Evolutionary conservation across 2,113 vertebrate species (phyloP), one percentile per base, ranked within the genome.

Genomic region (Oreotrochilus melanogaster): DNA sequence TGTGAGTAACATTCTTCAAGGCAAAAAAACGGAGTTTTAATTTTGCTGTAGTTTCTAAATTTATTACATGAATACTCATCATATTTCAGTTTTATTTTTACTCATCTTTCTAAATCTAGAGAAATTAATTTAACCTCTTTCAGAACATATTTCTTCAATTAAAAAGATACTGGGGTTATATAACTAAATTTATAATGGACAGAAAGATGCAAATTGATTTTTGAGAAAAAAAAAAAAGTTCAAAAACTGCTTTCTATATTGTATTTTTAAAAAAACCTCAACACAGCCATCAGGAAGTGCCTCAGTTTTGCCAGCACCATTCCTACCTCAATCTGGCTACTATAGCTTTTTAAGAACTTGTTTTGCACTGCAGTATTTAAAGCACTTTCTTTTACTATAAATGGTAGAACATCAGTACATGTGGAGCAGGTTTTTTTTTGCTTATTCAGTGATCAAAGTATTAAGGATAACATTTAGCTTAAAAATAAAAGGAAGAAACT

Each of bases 11-110:
- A 23, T 31, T 80, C 56, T 93, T 78, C 31, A 74, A 87, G 66
- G 57, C 23, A 84, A 71, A 86, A 39, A 88, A 48, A 1, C 2
- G 21, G 21, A 78, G 58, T 21, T 88, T 92, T 69, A 65, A 66
- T 90, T 88, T 58, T 80, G 50, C 92, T 92, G 76, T 53, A 70
- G 74, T 69, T 95, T 88, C 94, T 88, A 92, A 79, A 93, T 87
- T 91, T 93, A 87, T 58, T 74, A 81, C 53, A 81, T 31, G 78
- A 94, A 95, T 80, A 88, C 70, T 94, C 78, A 94, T 75, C 81
- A 89, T 53, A 73, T 47, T 92, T 92, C 75, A 65, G 69, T 78
- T 92, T 89, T 88, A 75, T 86, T 95, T 95, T 92, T 91, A 95
- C 39, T 88, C 82, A 73, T 75, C 54, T 87, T 92, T 91, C 91